These are phyloP conservation scores for Tethea ocularis DNA, from an alignment of 2,888 invertebrate genomes.

Conservation along the genomic window DNA sequence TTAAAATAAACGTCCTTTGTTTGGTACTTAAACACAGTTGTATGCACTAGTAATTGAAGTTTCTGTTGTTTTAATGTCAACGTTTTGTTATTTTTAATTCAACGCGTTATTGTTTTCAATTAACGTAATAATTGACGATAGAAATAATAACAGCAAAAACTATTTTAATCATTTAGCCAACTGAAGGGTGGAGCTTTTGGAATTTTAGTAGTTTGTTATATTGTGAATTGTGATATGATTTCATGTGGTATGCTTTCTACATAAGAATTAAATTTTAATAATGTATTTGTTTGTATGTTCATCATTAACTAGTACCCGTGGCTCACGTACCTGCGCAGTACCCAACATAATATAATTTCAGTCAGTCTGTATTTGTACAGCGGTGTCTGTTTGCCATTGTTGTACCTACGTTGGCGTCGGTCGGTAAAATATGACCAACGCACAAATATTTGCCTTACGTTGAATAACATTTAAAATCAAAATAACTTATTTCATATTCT, in stretches of 20 bases:
- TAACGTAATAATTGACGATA: not conserved
- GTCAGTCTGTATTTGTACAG: conserved; percentile 48
- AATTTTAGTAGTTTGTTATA: too few relatives aligned
- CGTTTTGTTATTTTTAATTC: not conserved
- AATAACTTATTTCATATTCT: not conserved
- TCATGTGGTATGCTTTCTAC: not conserved
- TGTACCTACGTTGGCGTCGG: too few relatives aligned
- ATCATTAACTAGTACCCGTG: conserved; percentile 4
- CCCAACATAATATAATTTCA: conserved; percentile 31
- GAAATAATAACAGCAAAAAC: not conserved
- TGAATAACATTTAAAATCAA: conserved; percentile 10
- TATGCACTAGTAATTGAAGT: not conserved
- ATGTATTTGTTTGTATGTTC: not conserved
- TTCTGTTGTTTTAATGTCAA: not conserved
- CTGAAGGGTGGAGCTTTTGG: not conserved
- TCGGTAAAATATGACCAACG: conserved; percentile 18
- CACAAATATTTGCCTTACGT: conserved; percentile 14
- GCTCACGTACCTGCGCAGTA: conserved; percentile 24
- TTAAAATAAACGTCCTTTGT: not conserved
- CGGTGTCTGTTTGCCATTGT: conserved; percentile 37
- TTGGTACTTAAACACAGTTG: too few relatives aligned
- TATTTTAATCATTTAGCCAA: not conserved
- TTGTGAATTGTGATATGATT: not conserved
- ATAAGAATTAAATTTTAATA: not conserved
- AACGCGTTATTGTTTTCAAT: not conserved